Evolutionary conservation across 2,113 vertebrate genomes (phyloP), one percentile per base, ranked within the genome.

Genomic region (Rhinoptilus africanus): DNA sequence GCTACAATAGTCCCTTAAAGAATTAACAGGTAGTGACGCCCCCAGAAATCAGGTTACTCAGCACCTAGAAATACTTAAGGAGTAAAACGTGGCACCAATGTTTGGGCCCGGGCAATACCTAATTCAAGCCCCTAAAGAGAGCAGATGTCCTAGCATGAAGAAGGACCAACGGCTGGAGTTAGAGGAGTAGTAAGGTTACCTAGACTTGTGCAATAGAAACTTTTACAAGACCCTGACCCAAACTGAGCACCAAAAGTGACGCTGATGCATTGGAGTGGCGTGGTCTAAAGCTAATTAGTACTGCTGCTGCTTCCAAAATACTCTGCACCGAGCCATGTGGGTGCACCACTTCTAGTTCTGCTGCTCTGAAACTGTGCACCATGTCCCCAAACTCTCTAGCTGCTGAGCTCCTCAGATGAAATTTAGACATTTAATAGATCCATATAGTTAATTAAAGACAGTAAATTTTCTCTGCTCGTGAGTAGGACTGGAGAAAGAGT

Each of bases 261-360:
- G 23, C 10, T 77, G 59, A 12, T 71, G 51, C n/a, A 5, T 47
- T 76, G 54, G 23, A 64, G 26, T 34, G 35, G 9, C 45, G 28
- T 27, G 26, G 17, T 19, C 22, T 48, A 62, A 54, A 91, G 54
- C 3, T 34, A 37, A 78, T 63, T 30, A 87, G 35, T 6, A 10
- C 28, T 81, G 56, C 51, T 91, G n/a, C 22, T 74, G 37, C 75
- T 53, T 72, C 69, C 80, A 82, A 83, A 87, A 64, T 51, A 26
- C 26, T 47, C 47, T 47, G 47, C 28, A 41, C 11, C 0, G 0
- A 74, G 41, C 14, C 28, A 18, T 19, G 12, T 47, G 8, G 9
- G 20, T 88, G 17, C 10, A 78, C 22, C n/a, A 17, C 51, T 74
- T 85, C 54, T 47, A 60, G 34, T 14, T 69, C 60, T 91, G 60